A percentile compares a stretch with the other conserved stretches of the same genome.
Evolutionary conservation across 2,888 invertebrate genomes (phyloP).

Genomic region (Lithosia quadra): DNA sequence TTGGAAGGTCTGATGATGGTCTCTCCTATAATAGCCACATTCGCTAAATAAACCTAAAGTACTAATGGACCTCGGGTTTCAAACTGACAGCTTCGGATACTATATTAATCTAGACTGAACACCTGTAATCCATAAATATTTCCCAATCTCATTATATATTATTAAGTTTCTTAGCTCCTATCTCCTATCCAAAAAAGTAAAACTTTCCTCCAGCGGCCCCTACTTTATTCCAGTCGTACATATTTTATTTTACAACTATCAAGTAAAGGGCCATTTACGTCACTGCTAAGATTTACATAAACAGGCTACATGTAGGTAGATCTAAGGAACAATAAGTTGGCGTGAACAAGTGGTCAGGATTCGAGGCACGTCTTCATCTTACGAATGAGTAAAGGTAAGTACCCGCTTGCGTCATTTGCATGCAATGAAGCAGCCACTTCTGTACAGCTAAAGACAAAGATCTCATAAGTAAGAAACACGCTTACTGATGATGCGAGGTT

Average conservation of each 20-base stretch:
- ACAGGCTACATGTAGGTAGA: conserved; percentile 62
- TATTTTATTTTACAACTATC: conserved; percentile 51
- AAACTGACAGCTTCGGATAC: too few relatives aligned
- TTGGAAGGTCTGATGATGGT: too few relatives aligned
- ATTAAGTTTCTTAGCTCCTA: not conserved
- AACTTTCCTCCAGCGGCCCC: not conserved
- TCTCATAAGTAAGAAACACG: not conserved
- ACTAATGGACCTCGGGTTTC: too few relatives aligned
- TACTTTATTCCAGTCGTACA: conserved; percentile 34
- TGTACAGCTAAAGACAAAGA: not conserved
- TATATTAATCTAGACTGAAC: too few relatives aligned
- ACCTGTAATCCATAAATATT: too few relatives aligned
- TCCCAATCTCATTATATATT: too few relatives aligned
- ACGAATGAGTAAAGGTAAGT: conserved; percentile 47
- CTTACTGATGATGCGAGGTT: not conserved
- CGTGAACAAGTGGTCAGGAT: conserved; percentile 56
- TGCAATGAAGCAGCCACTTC: conserved; percentile 40
- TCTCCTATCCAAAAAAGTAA: not conserved
- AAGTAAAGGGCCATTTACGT: conserved; percentile 60
- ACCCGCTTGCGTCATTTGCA: conserved; percentile 52
- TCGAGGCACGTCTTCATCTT: conserved; percentile 67
- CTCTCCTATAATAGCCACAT: too few relatives aligned
- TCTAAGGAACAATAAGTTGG: conserved; percentile 62
- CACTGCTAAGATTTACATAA: conserved; percentile 63
- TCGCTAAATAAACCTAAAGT: too few relatives aligned